Percentiles rank a stretch among this genome's conserved stretches.
Conservation (phyloP, 2,113 vertebrate species). For the Natator depressus region DNA sequence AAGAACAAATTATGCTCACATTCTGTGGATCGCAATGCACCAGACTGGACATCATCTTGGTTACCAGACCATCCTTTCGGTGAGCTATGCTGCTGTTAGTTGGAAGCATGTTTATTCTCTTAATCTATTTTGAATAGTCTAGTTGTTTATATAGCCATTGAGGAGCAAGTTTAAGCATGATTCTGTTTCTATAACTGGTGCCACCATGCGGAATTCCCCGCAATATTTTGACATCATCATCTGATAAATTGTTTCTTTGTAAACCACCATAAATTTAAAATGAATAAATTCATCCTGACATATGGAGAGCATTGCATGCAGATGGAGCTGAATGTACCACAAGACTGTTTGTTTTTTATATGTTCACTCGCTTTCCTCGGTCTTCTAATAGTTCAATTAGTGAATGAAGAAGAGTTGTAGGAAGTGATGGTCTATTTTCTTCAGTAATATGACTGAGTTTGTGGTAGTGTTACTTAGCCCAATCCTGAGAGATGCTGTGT, state of each 20-base stretch:
- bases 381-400: neutral
- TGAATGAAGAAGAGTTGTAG: neutral
- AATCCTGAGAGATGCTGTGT: neutral
- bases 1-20: neutral
- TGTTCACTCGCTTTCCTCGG: neutral
- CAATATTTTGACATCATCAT: neutral
- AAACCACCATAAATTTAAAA: neutral
- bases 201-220: too few species aligned
- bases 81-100: neutral
- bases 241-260: neutral
- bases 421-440: neutral
- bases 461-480: neutral
- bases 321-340: neutral
- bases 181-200: too few species aligned
- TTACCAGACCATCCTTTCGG: neutral
- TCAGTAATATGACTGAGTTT: neutral
- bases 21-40: neutral
- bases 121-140: neutral
- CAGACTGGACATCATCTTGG: neutral
- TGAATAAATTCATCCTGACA: neutral
- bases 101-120: neutral
- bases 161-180: neutral
- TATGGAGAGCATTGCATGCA: neutral
- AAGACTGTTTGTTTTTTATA: neutral
- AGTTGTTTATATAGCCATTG: neutral